Base-by-base conservation (phyloP, 2,113 vertebrate species). In the Pseudopodoces humilis region DNA sequence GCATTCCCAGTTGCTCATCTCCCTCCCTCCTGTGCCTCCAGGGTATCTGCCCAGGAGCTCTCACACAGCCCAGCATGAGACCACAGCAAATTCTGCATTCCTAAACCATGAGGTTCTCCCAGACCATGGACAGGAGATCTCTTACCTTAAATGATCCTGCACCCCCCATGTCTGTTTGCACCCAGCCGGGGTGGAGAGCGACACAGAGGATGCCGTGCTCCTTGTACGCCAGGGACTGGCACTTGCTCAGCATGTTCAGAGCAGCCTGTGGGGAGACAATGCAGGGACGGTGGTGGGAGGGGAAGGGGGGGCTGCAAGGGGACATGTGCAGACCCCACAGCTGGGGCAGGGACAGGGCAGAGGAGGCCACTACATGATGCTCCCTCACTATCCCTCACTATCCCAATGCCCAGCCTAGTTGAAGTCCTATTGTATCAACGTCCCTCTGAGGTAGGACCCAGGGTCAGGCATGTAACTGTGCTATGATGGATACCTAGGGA, bases 191-290 rank as follows among this genome's bases (percentile, higher is more conserved):
- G 46, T 95, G 74, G 13, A 96, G 15, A 23, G 58, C 14, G 2
- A 46, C 0, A 0, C 96, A 96, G 71, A 96, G 92, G 70, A 97
- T 4, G 14, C 90, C 64, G 3, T 96, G 84, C 31, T 95, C 37
- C 15, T 3, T 28, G 43, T 91, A 92, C 2, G 9, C 64, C 86
- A 95, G 31, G 41, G 71, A 83, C 59, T 94, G 88, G 77, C 93
- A 96, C 74, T 18, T 84, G 70, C 55, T 86, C 31, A 96, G 88
- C 84, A 93, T 92, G 52, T 96, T 96, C 43, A 92, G 88, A 50
- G 90, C 67, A 85, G 93, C 95, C 96, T 97, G 74, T 1, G 39
- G 44, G 46, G 60, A 82, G 33, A 88, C 15, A 62, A 28, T 15
- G 15, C 24, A 28, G 15, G 35, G 59, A 60, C 1, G 11, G 35